Conservation (phyloP, 2,113 vertebrate species). For the Lepidothrix coronata region DNA sequence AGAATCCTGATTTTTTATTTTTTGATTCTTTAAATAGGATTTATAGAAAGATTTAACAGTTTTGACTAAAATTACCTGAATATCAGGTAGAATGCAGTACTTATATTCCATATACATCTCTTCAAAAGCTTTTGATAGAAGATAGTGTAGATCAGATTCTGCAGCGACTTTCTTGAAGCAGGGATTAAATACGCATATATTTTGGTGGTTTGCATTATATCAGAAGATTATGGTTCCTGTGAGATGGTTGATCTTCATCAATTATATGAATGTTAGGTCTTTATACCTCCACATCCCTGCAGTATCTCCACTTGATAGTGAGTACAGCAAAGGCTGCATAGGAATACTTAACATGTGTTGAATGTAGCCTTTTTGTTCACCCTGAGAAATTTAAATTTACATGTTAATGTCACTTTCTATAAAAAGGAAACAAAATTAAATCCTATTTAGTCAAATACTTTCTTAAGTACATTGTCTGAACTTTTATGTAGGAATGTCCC, state of each 20-base stretch:
- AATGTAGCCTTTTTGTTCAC: not conserved
- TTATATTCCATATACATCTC: not conserved
- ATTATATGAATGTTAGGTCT: not conserved
- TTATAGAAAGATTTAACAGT: not conserved
- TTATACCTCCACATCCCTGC: not conserved
- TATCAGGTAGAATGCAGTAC: not conserved
- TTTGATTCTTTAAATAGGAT: not conserved
- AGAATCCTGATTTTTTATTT: not conserved
- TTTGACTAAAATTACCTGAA: not conserved
- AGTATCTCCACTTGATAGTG: fast-evolving
- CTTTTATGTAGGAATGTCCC: not conserved
- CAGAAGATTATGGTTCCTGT: not conserved
- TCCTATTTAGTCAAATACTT: not conserved
- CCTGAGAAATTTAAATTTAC: not conserved
- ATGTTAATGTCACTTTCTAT: not conserved
- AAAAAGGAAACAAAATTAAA: not conserved
- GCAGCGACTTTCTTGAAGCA: not conserved
- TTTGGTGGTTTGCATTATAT: not conserved
- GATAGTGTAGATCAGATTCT: not conserved
- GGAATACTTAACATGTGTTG: not conserved
- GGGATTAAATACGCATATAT: not conserved
- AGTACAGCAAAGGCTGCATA: not conserved
- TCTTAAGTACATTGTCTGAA: not conserved
- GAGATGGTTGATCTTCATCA: not conserved
- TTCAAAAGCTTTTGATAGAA: not conserved